These are phyloP conservation scores for Xerus inauris DNA, from an alignment of 2,113 vertebrate species.

Conservation along the genomic window DNA sequence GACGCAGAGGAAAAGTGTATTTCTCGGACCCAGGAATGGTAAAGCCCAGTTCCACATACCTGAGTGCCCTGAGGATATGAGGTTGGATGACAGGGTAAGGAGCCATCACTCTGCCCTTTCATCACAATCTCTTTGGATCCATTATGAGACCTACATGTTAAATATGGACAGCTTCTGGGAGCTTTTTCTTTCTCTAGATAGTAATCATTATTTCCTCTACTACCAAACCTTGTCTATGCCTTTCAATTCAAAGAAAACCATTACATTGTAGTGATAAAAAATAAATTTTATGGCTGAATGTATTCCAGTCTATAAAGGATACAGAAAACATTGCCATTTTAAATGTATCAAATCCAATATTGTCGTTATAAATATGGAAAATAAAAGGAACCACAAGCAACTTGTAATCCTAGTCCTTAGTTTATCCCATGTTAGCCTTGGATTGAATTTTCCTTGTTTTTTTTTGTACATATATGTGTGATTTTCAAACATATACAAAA, in stretches of 20 bases:
- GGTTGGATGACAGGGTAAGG: not conserved
- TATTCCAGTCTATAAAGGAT: not conserved
- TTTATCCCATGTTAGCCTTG: rapidly evolving
- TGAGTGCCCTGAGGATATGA: not conserved
- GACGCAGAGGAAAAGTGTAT: not conserved
- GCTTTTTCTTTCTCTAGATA: not conserved
- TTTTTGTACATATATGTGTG: not conserved
- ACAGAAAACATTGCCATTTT: not conserved
- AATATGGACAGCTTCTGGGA: not conserved
- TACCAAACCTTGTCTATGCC: not conserved
- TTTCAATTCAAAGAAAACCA: not conserved
- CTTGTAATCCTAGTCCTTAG: not conserved
- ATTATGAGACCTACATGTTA: not conserved
- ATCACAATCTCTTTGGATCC: not conserved
- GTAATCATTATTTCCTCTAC: not conserved
- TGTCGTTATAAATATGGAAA: not conserved
- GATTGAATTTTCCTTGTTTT: not conserved
- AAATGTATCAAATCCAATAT: not conserved
- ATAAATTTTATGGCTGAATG: not conserved
- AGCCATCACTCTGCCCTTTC: not conserved
- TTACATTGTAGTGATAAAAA: not conserved
- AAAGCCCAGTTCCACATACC: not conserved
- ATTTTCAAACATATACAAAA: not conserved
- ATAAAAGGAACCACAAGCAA: not conserved
- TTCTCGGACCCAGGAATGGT: no score